These are phyloP conservation scores for Melanotaenia boesemani DNA, from an alignment of 2,797 vertebrate genomes.

Conservation along the genomic window DNA sequence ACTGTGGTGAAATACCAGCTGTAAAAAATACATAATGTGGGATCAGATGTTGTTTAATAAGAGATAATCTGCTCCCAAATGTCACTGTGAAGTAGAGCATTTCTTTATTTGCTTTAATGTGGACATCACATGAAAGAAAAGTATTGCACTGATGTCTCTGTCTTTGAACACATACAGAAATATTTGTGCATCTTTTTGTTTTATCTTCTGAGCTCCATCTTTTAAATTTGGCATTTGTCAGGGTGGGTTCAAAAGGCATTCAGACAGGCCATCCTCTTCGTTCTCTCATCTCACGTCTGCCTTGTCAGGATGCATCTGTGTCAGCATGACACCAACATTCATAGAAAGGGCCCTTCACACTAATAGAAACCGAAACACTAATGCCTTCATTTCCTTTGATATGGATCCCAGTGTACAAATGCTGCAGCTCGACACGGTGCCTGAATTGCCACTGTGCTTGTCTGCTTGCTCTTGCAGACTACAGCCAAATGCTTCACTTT, in stretches of 20 bases:
- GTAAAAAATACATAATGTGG: background rate
- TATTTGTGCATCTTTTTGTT: constrained; percentile 52
- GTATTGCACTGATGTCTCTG: constrained; percentile 60
- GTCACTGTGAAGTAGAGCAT: background rate
- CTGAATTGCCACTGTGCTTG: background rate
- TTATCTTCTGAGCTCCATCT: constrained; percentile 63
- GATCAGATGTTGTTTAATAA: background rate
- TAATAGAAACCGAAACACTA: constrained; percentile 45
- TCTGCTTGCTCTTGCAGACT: background rate
- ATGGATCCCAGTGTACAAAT: constrained; percentile 14
- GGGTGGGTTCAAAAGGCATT: constrained; percentile 67
- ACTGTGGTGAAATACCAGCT: constrained; percentile 16
- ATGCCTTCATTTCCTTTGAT: constrained; percentile 40
- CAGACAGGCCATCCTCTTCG: constrained; percentile 55
- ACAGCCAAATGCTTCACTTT: constrained; percentile 1
- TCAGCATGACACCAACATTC: constrained; percentile 57
- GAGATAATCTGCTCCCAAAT: background rate
- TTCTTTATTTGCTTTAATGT: constrained; percentile 8
- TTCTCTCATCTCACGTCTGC: constrained; percentile 64
- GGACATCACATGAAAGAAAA: constrained; percentile 45
- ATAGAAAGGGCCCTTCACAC: constrained; percentile 47
- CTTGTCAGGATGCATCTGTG: constrained; percentile 63
- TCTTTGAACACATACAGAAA: constrained; percentile 51
- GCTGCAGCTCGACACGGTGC: constrained; percentile 10
- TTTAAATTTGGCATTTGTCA: constrained; percentile 76